Conservation (phyloP, 2,113 vertebrate genomes). For the Dasyprocta punctata region DNA sequence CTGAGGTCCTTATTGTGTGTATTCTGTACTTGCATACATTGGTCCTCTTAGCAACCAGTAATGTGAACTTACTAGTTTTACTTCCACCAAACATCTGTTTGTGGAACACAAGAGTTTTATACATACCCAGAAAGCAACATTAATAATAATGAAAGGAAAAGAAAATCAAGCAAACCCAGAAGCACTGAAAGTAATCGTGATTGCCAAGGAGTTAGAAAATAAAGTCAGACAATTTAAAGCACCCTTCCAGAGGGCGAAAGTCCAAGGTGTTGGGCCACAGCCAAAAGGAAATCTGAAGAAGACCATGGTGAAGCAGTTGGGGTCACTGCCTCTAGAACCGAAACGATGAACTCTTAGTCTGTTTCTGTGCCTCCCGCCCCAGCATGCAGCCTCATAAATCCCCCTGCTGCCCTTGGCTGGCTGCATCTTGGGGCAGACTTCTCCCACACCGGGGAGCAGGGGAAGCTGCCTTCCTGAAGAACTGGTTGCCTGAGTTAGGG, state of each 20-base stretch:
- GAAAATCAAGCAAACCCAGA: neutral
- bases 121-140: slow-evolving; percentile 7
- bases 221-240: neutral
- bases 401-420: neutral
- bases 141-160: neutral
- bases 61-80: neutral
- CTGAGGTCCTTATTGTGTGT: neutral
- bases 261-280: neutral
- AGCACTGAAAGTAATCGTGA: neutral
- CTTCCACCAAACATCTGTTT: neutral
- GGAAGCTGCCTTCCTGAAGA: neutral
- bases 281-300: neutral
- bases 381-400: neutral
- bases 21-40: neutral
- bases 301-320: neutral
- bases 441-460: no score
- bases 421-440: neutral
- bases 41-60: slow-evolving; percentile 22
- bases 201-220: neutral
- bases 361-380: neutral
- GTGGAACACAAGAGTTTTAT: slow-evolving; percentile 36
- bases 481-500: neutral
- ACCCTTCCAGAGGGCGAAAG: neutral
- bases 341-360: neutral
- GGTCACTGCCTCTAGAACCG: neutral